A percentile compares a stretch with the other conserved stretches of the same genome.
Conservation (phyloP, 2,888 invertebrate species). For the Tipula helvola region DNA sequence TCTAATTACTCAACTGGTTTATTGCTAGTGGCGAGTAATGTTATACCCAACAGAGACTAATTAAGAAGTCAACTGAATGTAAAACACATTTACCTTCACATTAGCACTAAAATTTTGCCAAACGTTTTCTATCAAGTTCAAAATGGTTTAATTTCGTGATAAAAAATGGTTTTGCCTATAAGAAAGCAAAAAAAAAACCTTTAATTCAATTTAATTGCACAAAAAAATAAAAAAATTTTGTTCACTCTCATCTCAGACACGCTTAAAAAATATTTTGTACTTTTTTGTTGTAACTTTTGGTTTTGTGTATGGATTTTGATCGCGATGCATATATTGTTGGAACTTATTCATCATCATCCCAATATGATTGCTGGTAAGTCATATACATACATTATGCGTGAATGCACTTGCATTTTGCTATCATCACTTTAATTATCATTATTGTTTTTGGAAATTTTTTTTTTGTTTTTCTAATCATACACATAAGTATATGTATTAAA, state of each 20-base stretch:
- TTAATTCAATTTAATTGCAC: neutral
- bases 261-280: neutral
- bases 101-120: too few species aligned
- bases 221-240: neutral
- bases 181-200: neutral
- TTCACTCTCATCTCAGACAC: neutral
- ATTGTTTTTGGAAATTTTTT: neutral
- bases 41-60: too few species aligned
- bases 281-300: neutral
- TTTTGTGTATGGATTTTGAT: neutral
- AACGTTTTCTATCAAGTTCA: too few species aligned
- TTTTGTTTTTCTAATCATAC: too few species aligned
- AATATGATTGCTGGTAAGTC: conserved; percentile 4
- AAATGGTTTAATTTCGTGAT: neutral
- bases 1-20: too few species aligned
- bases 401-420: neutral
- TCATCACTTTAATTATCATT: neutral
- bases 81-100: too few species aligned
- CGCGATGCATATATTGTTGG: neutral
- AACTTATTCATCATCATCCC: neutral
- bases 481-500: neutral
- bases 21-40: too few species aligned
- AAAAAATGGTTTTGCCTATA: neutral
- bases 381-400: neutral
- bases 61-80: too few species aligned